A percentile compares a stretch with the other conserved stretches of the same genome.
These are phyloP conservation scores for Colletes latitarsis DNA, from an alignment of 1,140 invertebrate species.

Conservation along the genomic window DNA sequence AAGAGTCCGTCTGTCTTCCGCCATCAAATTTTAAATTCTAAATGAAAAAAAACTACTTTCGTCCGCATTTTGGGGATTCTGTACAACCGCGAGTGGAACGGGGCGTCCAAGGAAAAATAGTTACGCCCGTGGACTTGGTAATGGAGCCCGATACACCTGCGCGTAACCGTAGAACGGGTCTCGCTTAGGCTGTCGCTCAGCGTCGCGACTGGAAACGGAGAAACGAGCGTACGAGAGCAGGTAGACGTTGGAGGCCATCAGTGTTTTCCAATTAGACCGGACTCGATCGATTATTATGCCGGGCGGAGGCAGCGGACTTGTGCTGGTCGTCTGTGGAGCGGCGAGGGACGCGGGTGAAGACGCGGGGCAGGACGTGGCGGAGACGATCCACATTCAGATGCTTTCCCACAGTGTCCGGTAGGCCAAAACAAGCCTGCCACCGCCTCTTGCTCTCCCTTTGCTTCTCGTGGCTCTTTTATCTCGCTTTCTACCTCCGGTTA, in stretches of 20 bases:
- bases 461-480: conserved; percentile 20
- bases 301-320: conserved; percentile 28
- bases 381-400: conserved; percentile 68
- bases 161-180: no score
- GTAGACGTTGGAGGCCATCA: conserved; percentile 39
- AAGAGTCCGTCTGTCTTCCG: no score
- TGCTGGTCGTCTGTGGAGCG: not conserved
- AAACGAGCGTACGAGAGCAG: conserved; percentile 6
- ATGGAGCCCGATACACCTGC: no score
- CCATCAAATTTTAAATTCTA: no score
- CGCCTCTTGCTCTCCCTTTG: conserved; percentile 32
- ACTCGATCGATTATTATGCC: conserved; percentile 60
- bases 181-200: no score
- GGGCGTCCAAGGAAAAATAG: no score
- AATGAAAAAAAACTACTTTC: no score
- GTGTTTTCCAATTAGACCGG: conserved; percentile 64
- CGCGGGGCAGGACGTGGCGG: not conserved
- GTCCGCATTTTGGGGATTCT: no score
- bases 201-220: not conserved
- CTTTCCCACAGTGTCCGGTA: conserved; percentile 78
- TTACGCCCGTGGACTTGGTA: no score
- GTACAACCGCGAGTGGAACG: no score
- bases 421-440: conserved; percentile 61
- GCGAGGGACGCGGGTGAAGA: not conserved
- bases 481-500: conserved; percentile 44